Base-by-base conservation (phyloP, 2,797 vertebrate species). In the Cirrhinus mrigala region DNA sequence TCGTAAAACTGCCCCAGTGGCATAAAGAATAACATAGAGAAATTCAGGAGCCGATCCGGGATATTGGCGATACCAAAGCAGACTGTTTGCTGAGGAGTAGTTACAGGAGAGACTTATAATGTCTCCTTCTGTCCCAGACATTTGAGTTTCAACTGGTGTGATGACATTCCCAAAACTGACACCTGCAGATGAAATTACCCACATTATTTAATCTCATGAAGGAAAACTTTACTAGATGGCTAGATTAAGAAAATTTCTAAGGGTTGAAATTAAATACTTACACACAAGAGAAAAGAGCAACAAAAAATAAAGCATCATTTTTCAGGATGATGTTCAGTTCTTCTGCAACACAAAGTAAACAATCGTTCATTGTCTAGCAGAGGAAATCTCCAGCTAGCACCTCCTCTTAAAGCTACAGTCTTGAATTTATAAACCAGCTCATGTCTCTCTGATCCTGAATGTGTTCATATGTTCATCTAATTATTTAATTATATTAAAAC, bases 61-160 rank as follows among this genome's bases (percentile, higher is more conserved):
- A 46, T 78, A 68, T n/a, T 87, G 77, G 15, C 62, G 60, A 62
- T 87, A 81, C 79, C 79, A 85, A 29, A 29, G 60, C 27, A 85
- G 80, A 58, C 3, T 60, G 4, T 4, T 3, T 22, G 74, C 66
- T 71, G 83, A 73, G 3, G 73, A 81, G 50, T 88, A 88, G 64
- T 20, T 85, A 54, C 87, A 88, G 54, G 83, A 85, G 22, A 88
- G 37, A 11, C 9, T 79, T 33, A 85, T 52, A 50, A 22, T 60
- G 16, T 46, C 20, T 7, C 75, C 81, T 27, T 69, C 81, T 66
- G 24, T 44, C 11, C 27, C 69, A 83, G 7, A 44, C 9, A 66
- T 27, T 40, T 40, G 22, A 79, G 68, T 50, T 9, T 79, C 14
- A 29, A 6, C 40, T 56, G 76, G 58, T 44, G 29, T 37, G n/a